Evolutionary conservation across 2,888 invertebrate species (phyloP).

Genomic region (Chorisops tibialis): DNA sequence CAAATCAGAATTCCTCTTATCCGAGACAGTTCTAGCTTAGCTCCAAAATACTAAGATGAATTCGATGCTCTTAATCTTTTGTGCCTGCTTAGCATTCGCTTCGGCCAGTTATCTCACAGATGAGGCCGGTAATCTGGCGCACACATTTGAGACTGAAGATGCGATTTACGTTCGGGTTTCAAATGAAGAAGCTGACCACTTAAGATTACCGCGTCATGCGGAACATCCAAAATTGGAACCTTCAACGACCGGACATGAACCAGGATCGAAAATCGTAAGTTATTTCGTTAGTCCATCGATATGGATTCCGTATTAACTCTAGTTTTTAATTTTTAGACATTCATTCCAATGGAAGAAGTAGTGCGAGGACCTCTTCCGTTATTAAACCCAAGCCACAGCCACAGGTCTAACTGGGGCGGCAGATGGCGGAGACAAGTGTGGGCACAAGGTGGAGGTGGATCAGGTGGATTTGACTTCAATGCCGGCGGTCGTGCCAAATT

Average conservation of each 20-base stretch:
- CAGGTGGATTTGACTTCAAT: constrained; percentile 12
- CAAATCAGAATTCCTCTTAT: too few relatives aligned
- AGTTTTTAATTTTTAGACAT: background rate
- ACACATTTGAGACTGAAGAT: constrained; percentile 2
- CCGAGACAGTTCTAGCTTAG: too few relatives aligned
- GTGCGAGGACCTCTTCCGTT: too few relatives aligned
- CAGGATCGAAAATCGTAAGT: constrained; percentile 6
- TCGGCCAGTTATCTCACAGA: background rate
- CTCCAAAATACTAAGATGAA: background rate
- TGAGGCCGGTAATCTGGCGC: background rate
- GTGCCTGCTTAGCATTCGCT: background rate
- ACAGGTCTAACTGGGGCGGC: background rate
- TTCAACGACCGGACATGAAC: background rate
- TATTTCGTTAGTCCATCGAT: background rate
- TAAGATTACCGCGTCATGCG: constrained; percentile 1
- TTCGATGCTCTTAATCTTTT: background rate
- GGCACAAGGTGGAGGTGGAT: constrained; percentile 15
- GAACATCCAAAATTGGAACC: background rate
- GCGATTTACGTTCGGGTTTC: constrained; percentile 6
- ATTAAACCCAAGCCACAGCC: too few relatives aligned
- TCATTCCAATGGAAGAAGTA: background rate
- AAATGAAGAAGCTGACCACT: background rate
- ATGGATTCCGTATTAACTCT: background rate
- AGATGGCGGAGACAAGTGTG: background rate
- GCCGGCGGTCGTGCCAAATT: constrained; percentile 15